phyloP scores from a whole-genome alignment of 2,888 invertebrate species.

The Eupsilia transversa region DNA sequence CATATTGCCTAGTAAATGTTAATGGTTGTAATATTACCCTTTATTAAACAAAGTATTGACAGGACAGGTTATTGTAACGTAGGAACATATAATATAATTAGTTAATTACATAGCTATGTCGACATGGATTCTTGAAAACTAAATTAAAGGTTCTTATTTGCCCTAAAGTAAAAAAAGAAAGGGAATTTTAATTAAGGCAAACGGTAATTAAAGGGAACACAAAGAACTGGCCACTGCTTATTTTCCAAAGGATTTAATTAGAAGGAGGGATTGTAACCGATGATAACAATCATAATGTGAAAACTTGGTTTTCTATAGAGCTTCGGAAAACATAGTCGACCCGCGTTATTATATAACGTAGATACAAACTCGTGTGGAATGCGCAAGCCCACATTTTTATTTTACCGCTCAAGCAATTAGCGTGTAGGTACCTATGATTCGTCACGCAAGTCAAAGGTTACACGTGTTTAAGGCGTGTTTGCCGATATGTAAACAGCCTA shows the following conservation, averaged over 20 bases:
- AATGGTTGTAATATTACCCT: not conserved
- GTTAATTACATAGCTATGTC: constrained; percentile 24
- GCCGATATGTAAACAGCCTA: constrained; percentile 15
- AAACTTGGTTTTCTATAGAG: constrained; percentile 27
- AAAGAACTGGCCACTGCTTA: constrained; percentile 47
- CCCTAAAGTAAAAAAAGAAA: not conserved
- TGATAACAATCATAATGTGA: constrained; percentile 34
- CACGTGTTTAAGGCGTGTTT: constrained; percentile 20
- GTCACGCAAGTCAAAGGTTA: constrained; percentile 45
- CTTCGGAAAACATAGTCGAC: constrained; percentile 15
- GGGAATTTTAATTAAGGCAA: constrained; percentile 26
- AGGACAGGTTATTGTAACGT: not conserved
- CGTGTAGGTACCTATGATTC: constrained; percentile 12
- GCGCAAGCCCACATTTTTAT: constrained; percentile 24
- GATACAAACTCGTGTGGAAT: constrained; percentile 15
- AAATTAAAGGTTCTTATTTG: constrained; percentile 33
- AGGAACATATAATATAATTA: constrained; percentile 23
- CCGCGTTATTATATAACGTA: not conserved
- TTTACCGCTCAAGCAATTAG: constrained; percentile 25
- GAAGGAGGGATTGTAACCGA: constrained; percentile 28
- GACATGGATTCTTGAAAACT: constrained; percentile 1
- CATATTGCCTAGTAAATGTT: not conserved
- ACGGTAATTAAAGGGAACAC: constrained; percentile 47
- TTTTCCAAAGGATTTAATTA: constrained; percentile 50
- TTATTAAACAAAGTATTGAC: constrained; percentile 5